Evolutionary conservation across 2,888 invertebrate genomes (phyloP), one percentile per base, ranked within the genome.

Genomic region (Pterostichus niger): DNA sequence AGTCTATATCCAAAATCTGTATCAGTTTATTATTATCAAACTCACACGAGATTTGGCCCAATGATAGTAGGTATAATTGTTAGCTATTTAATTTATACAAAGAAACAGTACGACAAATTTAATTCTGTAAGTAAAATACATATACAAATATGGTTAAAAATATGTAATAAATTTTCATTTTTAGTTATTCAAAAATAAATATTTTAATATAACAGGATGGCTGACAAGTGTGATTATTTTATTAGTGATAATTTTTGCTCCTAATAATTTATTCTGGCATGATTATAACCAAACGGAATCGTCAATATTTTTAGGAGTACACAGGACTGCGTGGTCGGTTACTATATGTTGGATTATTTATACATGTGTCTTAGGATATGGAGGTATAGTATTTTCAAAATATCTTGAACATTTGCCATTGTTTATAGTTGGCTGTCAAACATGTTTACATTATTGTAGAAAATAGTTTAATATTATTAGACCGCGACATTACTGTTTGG

Each of bases 331-430:
- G 0, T 92, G 92, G 92, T 89, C 90, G 0, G 15, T 90, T 10
- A 90, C 89, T 7, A 84, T 92, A 0, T 89, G 90, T 0, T 91
- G 91, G 91, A 86, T 92, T 4, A 87, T 92, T 17, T 89, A 91
- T 52, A 90, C 91, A 0, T 92, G 92, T 82, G 88, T 86, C 0
- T 88, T 89, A 82, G 91, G 91, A 73, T 90, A 90, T 86, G 91
- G 91, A 88, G 91, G 92, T 91, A 86, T 85, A 24, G 81, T 61
- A 44, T 35, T 71, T 44, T 24, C 3, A 64, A 64, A 64, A 64
- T 64, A 64, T 24, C 24, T 24, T 24, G 24, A 24, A 24, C 24
- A 24, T 24, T 24, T 24, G 3, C 3, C 24, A 24, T 24, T 24
- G 24, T 24, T 24, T 24, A 24, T 24, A 1, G 24, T 24, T 3